A percentile compares a stretch with the other conserved stretches of the same genome.
Conservation (phyloP, 2,113 vertebrate genomes). For the Callopanchax toddi region DNA sequence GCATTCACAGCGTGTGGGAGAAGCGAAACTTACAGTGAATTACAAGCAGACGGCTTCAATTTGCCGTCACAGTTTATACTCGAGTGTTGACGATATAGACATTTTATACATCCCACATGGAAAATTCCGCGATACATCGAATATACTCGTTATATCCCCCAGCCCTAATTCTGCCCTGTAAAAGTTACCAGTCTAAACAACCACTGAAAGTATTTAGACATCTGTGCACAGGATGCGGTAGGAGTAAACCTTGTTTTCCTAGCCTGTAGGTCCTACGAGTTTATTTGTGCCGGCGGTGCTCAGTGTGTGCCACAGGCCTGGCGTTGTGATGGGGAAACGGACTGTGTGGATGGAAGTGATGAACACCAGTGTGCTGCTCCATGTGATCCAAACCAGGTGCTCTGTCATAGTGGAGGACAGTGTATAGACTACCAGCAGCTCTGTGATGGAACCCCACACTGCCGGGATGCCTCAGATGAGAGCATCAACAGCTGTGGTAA, state of each 20-base stretch:
- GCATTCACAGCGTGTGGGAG: too few relatives aligned
- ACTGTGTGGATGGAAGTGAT: slow-evolving; percentile 85
- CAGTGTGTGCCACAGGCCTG: slow-evolving; percentile 86
- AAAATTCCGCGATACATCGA: too few relatives aligned
- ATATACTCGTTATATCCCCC: too few relatives aligned
- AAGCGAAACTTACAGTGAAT: too few relatives aligned
- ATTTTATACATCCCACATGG: too few relatives aligned
- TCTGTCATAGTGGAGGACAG: slow-evolving; percentile 76
- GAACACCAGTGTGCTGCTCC: slow-evolving; percentile 64
- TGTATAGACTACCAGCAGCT: slow-evolving; percentile 80
- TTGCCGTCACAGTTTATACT: too few relatives aligned
- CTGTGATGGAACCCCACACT: slow-evolving; percentile 80
- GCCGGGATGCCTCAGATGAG: slow-evolving; percentile 77
- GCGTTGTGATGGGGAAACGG: slow-evolving; percentile 88
- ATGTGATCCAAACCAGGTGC: slow-evolving; percentile 78
- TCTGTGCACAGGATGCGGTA: too few relatives aligned
- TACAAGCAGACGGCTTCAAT: too few relatives aligned
- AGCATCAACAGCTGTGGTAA: slow-evolving; percentile 81
- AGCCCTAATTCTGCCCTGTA: too few relatives aligned
- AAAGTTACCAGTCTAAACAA: too few relatives aligned
- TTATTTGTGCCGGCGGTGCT: slow-evolving; percentile 79
- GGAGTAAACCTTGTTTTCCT: background rate
- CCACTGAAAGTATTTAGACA: too few relatives aligned
- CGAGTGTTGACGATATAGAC: too few relatives aligned
- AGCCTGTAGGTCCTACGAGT: slow-evolving; percentile 81